Evolutionary conservation across 2,113 vertebrate genomes (phyloP), one percentile per base, ranked within the genome.

Genomic region (Cinclus mexicanus): DNA sequence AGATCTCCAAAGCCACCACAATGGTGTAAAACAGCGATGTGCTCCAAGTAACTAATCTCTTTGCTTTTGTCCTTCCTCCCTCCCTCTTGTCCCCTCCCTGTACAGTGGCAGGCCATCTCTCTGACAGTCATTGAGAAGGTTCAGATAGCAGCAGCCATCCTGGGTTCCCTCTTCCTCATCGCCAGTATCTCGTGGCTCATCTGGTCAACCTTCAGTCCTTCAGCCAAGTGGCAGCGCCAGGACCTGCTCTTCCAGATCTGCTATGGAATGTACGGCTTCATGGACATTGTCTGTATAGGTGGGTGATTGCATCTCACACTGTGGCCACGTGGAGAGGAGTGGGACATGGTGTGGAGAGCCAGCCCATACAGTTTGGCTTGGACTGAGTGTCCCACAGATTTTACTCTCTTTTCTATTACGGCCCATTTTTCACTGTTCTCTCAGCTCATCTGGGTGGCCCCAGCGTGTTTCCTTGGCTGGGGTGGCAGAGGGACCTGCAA

Each of bases 221-320:
- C 99, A 0, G 99, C 99, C 77, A 99, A 99, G 90, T 99, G 99
- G 99, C 99, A 99, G 96, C 98, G 99, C 60, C 99, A 99, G 97
- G 99, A 99, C 97, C 99, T 99, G 96, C 99, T 99, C 93, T 99
- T 99, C 98, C 99, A 99, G 99, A 99, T 99, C 98, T 99, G 99
- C 98, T 99, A 99, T 23, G 99, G 99, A 97, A 99, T 99, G 99
- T 99, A 99, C 0, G 99, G 99, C 98, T 99, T 99, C 98, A 99
- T 99, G 99, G 99, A 99, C 79, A 98, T 99, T 95, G 99, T 99
- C 97, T 99, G 99, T 98, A 99, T 99, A 94, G 99, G 99, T 99
- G 98, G 98, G 98, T 98, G 94, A 94, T 76, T 3, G 1, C 20
- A 13, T 61, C 79, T 95, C 64, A 28, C 1, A 33, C 74, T 46